Evolutionary conservation across 2,888 invertebrate genomes (phyloP).

Genomic region (Acanthococcus lagerstroemiae): DNA sequence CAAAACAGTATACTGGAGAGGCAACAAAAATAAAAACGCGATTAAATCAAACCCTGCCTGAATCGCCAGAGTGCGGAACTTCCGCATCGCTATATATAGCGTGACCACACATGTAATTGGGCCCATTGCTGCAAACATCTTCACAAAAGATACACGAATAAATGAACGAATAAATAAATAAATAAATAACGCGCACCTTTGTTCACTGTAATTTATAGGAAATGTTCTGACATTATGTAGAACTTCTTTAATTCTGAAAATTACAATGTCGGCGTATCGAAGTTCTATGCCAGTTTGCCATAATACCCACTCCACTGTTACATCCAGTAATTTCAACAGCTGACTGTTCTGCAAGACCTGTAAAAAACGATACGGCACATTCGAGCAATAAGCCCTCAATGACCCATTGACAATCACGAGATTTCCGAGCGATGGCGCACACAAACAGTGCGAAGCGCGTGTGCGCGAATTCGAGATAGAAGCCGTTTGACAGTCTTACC

Average conservation of each 20-base stretch:
- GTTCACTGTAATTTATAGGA: slow-evolving; percentile 48
- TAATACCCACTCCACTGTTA: slow-evolving; percentile 68
- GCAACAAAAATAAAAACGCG: too few species aligned
- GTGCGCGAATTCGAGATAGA: too few species aligned
- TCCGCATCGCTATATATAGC: too few species aligned
- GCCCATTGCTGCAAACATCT: background rate
- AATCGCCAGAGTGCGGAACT: too few species aligned
- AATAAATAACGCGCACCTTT: background rate
- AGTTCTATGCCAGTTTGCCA: slow-evolving; percentile 90
- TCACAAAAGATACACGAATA: slow-evolving; percentile 22
- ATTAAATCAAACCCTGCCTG: too few species aligned
- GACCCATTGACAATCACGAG: too few species aligned
- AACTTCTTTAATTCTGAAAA: slow-evolving; percentile 76
- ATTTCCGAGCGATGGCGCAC: too few species aligned
- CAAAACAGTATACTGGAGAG: too few species aligned
- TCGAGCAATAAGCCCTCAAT: too few species aligned
- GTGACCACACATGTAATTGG: too few species aligned
- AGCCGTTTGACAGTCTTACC: slow-evolving; percentile 44
- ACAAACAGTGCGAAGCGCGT: too few species aligned
- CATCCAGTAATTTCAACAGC: slow-evolving; percentile 46
- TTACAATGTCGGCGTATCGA: slow-evolving; percentile 62
- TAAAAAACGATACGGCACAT: background rate
- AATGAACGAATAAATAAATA: slow-evolving; percentile 38
- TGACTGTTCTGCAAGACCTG: slow-evolving; percentile 53
- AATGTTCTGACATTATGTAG: slow-evolving; percentile 46